phyloP scores from a whole-genome alignment of 2,113 vertebrate genomes.

The Himantopus leucocephalus region DNA sequence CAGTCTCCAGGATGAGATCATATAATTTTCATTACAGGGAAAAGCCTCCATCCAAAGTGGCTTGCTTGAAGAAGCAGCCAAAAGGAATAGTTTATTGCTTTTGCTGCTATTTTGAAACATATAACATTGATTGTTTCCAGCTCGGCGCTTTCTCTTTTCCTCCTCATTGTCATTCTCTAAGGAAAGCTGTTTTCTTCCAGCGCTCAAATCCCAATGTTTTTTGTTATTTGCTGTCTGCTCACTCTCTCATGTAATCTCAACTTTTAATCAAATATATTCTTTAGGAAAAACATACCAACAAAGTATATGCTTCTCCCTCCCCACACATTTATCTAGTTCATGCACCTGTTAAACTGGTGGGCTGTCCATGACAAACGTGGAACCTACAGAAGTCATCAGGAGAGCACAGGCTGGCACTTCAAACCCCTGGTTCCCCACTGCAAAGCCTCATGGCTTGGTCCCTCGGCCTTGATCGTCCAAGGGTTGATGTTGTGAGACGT shows the following conservation, averaged over 20 bases:
- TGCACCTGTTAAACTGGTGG: neutral
- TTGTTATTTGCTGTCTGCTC: neutral
- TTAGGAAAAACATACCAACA: neutral
- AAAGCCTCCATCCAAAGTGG: neutral
- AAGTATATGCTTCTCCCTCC: neutral
- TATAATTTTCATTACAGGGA: neutral
- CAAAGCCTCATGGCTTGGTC: neutral
- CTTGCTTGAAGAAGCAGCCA: neutral
- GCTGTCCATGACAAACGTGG: fast-evolving
- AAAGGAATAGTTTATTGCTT: neutral
- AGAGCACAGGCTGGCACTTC: neutral
- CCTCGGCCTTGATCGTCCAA: neutral
- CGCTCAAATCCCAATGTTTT: neutral
- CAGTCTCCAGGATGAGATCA: neutral
- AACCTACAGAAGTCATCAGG: neutral
- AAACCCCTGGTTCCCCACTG: neutral
- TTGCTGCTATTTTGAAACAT: neutral
- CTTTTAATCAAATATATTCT: neutral
- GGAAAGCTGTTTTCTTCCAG: neutral
- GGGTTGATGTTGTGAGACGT: neutral
- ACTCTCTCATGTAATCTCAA: neutral
- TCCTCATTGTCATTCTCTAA: neutral
- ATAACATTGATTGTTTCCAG: neutral
- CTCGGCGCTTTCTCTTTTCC: neutral
- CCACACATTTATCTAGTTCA: neutral